Conservation (phyloP, 2,113 vertebrate genomes). For the Pogonocichla stellata region DNA sequence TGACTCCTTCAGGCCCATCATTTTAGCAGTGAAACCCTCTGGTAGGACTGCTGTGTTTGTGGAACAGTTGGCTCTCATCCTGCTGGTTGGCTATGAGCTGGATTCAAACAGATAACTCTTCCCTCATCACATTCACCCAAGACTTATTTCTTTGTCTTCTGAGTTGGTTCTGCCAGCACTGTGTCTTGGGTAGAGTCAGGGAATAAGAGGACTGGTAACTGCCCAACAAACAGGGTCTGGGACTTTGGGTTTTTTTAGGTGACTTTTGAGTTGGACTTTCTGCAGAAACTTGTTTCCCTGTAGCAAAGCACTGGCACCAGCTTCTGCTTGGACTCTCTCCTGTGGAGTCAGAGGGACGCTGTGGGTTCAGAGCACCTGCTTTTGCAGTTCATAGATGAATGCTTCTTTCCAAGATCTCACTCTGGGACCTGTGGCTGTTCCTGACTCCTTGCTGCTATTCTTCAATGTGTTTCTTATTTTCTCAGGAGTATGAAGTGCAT, state of each 20-base stretch:
- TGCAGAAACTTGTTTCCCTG: not conserved
- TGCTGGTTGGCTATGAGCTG: not conserved
- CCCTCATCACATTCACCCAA: not conserved
- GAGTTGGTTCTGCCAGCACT: not conserved
- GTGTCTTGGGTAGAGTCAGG: not conserved
- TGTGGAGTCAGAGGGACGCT: not conserved
- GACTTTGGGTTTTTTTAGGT: not conserved
- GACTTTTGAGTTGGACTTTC: not conserved
- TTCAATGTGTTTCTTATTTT: not conserved
- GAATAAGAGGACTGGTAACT: not conserved
- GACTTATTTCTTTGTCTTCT: not conserved
- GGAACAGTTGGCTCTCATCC: not conserved
- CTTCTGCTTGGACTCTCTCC: not conserved
- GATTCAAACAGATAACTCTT: not conserved
- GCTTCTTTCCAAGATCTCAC: not conserved
- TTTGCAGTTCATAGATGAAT: not conserved
- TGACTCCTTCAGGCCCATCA: not conserved
- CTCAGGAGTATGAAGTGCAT: slow-evolving; percentile 91
- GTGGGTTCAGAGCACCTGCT: not conserved
- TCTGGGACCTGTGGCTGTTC: not conserved
- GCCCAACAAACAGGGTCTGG: not conserved
- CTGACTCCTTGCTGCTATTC: not conserved
- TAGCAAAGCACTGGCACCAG: not conserved
- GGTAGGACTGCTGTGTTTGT: not conserved
- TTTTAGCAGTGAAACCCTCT: not conserved